phyloP scores from a whole-genome alignment of 2,888 invertebrate genomes.

The Luperina nickerlii region DNA sequence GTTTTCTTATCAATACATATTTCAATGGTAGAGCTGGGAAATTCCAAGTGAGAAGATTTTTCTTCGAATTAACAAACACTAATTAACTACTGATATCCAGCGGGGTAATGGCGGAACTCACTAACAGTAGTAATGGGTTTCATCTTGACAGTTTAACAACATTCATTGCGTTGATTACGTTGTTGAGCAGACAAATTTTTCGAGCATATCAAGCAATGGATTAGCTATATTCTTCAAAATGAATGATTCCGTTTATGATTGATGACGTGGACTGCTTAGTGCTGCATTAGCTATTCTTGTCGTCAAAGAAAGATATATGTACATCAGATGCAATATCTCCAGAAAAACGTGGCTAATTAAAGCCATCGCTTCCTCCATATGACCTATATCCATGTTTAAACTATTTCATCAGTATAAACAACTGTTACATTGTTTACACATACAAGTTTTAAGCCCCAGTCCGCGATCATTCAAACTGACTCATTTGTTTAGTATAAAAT shows the following conservation, averaged over 20 bases:
- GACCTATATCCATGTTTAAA: conserved; percentile 37
- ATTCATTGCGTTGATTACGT: no score
- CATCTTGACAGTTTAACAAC: no score
- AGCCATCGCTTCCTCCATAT: background rate
- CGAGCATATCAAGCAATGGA: no score
- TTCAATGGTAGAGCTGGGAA: background rate
- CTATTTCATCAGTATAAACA: conserved; percentile 41
- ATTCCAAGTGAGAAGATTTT: background rate
- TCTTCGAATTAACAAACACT: background rate
- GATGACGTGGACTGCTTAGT: no score
- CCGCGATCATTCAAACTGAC: conserved; percentile 30
- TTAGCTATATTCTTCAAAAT: no score
- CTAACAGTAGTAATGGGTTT: no score
- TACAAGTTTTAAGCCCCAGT: conserved; percentile 2
- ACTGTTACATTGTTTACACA: conserved; percentile 13
- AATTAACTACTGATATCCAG: no score
- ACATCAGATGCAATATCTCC: background rate
- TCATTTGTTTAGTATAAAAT: conserved; percentile 41
- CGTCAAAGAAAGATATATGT: background rate
- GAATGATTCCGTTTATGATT: no score
- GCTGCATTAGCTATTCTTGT: background rate
- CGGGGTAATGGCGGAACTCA: no score
- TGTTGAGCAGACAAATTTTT: no score
- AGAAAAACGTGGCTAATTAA: background rate
- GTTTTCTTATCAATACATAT: background rate